phyloP scores from a whole-genome alignment of 1,140 invertebrate genomes.

The Tigriopus japonicus region DNA sequence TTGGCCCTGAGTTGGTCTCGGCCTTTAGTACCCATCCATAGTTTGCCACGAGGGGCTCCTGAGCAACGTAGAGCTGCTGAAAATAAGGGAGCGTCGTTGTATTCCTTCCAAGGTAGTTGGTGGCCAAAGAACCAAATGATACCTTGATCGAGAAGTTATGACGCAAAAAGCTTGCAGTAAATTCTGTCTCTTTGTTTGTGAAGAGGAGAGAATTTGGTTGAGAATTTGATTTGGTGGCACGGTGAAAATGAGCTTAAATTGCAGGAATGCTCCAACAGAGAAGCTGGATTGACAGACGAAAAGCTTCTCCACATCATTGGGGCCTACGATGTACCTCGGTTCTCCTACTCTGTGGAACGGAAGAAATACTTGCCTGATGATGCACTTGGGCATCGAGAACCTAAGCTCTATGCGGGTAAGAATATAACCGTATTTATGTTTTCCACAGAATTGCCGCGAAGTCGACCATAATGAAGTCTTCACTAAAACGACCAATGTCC shows the following conservation, averaged over 20 bases:
- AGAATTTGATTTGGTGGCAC: too few relatives aligned
- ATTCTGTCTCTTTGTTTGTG: too few relatives aligned
- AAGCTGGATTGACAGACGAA: background rate
- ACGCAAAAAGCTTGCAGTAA: too few relatives aligned
- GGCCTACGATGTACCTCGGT: background rate
- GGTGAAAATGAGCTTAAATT: background rate
- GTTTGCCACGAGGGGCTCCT: too few relatives aligned
- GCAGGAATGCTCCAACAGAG: conserved; percentile 2
- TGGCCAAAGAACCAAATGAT: too few relatives aligned
- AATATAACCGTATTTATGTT: background rate
- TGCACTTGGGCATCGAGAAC: background rate
- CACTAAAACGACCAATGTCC: background rate
- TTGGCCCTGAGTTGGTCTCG: too few relatives aligned
- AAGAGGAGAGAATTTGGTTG: too few relatives aligned
- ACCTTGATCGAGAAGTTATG: too few relatives aligned
- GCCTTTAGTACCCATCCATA: too few relatives aligned
- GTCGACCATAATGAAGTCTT: background rate
- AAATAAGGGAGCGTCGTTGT: too few relatives aligned
- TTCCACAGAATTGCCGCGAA: background rate
- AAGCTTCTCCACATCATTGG: background rate
- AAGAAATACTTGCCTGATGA: conserved; percentile 5
- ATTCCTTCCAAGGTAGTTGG: too few relatives aligned
- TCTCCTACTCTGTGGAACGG: conserved; percentile 1
- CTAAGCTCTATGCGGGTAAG: background rate
- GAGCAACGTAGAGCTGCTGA: too few relatives aligned